Evolutionary conservation across 2,797 vertebrate species (phyloP).

Genomic region (Echeneis naucrates): DNA sequence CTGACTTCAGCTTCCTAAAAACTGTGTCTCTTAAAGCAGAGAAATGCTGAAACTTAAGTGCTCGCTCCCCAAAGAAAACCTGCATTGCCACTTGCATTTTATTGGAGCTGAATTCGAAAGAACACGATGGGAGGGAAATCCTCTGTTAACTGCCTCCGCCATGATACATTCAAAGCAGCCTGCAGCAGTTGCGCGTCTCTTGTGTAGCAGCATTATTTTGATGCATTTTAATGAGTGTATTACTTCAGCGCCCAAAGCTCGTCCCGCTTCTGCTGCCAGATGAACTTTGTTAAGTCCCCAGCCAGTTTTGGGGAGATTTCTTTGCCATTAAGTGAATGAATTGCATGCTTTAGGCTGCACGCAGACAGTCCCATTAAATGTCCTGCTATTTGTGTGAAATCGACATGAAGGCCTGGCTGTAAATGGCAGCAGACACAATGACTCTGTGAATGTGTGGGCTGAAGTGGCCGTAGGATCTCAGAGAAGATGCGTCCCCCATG

Average conservation of each 20-base stretch:
- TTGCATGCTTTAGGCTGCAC: slow-evolving; percentile 5
- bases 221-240: slow-evolving; percentile 63
- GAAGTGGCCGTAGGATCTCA: slow-evolving; percentile 3
- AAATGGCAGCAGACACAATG: slow-evolving; percentile 8
- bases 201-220: slow-evolving; percentile 56
- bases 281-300: slow-evolving; percentile 19
- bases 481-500: neutral
- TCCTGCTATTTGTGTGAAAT: neutral
- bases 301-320: slow-evolving; percentile 22
- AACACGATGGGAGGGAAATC: slow-evolving; percentile 23
- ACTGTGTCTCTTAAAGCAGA: neutral
- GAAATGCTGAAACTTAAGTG: neutral
- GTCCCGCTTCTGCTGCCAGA: slow-evolving; percentile 30
- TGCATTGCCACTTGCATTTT: too few relatives aligned
- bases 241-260: slow-evolving; percentile 36
- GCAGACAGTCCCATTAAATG: neutral
- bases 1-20: neutral
- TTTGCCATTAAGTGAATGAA: slow-evolving; percentile 10
- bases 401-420: neutral
- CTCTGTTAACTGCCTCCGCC: slow-evolving; percentile 39
- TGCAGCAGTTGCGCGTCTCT: slow-evolving; percentile 50
- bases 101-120: slow-evolving; percentile 29
- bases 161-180: slow-evolving; percentile 55
- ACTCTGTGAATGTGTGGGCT: neutral
- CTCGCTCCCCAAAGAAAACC: too few relatives aligned